Evolutionary conservation across 2,888 invertebrate genomes (phyloP).

Genomic region (Eupithecia pulchellata): DNA sequence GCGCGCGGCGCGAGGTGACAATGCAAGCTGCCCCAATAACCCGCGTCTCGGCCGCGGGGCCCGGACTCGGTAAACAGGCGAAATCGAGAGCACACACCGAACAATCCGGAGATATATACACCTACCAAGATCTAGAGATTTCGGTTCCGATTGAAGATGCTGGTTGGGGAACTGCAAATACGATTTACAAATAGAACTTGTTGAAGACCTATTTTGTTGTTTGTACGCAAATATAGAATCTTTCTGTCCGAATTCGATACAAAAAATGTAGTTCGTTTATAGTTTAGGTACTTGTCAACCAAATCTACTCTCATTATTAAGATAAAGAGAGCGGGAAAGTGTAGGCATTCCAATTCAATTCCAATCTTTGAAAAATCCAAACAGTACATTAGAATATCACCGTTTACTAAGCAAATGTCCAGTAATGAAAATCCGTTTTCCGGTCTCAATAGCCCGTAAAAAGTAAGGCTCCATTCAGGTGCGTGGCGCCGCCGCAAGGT

Average conservation of each 20-base stretch:
- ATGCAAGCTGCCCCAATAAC: constrained; percentile 3
- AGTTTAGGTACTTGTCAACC: not conserved
- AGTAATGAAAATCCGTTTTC: constrained; percentile 5
- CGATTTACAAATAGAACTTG: constrained; percentile 1
- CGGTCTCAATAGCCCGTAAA: constrained; percentile 5
- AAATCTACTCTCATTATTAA: not conserved
- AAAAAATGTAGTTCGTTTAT: not conserved
- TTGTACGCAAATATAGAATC: not conserved
- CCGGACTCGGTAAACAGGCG: constrained; percentile 4
- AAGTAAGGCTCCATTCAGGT: not conserved
- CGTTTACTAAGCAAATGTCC: constrained; percentile 2
- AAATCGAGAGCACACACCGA: constrained; percentile 10
- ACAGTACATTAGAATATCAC: not conserved
- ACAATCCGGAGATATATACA: not conserved
- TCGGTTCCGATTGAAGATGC: constrained; percentile 5
- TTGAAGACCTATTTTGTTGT: not conserved
- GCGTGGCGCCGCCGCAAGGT: not conserved
- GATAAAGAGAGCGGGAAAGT: no score
- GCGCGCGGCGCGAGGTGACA: constrained; percentile 4
- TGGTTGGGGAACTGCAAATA: constrained; percentile 1
- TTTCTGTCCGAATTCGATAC: not conserved
- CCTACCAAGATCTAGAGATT: not conserved
- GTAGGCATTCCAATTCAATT: not conserved
- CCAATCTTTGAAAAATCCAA: not conserved
- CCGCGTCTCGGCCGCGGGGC: not conserved